These are phyloP conservation scores for Melanotaenia pygmaea DNA, from an alignment of 2,797 vertebrate genomes.

Conservation along the genomic window DNA sequence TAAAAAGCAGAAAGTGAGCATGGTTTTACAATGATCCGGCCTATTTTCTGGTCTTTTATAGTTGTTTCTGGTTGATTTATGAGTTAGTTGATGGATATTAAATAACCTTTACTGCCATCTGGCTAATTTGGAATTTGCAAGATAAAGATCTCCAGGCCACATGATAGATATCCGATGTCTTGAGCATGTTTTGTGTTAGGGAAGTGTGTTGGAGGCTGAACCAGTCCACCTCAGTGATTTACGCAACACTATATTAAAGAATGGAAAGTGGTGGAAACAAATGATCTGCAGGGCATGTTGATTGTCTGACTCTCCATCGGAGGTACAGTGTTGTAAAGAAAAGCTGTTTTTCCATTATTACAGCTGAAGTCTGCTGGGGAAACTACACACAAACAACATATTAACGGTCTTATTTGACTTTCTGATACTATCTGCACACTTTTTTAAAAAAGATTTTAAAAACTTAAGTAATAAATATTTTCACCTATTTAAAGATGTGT, in stretches of 20 bases:
- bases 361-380: slow-evolving; percentile 22
- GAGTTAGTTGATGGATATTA: slow-evolving; percentile 64
- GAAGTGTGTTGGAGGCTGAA: slow-evolving; percentile 47
- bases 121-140: slow-evolving; percentile 73
- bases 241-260: slow-evolving; percentile 60
- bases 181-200: slow-evolving; percentile 71
- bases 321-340: slow-evolving; percentile 31
- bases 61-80: slow-evolving; percentile 51
- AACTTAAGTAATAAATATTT: neutral
- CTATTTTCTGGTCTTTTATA: slow-evolving; percentile 23
- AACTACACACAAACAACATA: slow-evolving; percentile 25
- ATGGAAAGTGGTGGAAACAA: slow-evolving; percentile 64
- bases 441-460: neutral
- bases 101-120: slow-evolving; percentile 65
- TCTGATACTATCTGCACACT: slow-evolving; percentile 8
- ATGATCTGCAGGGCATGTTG: slow-evolving; percentile 48
- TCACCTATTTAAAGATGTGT: neutral
- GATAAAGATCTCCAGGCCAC: slow-evolving; percentile 76
- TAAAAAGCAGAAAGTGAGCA: slow-evolving; percentile 11
- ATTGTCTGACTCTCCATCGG: slow-evolving; percentile 38
- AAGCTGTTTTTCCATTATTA: slow-evolving; percentile 39
- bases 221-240: slow-evolving; percentile 69
- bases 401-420: slow-evolving; percentile 15
- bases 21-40: slow-evolving; percentile 31
- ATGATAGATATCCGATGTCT: slow-evolving; percentile 67